Conservation (phyloP, 2,797 vertebrate genomes). For the Melanotaenia nigrans region DNA sequence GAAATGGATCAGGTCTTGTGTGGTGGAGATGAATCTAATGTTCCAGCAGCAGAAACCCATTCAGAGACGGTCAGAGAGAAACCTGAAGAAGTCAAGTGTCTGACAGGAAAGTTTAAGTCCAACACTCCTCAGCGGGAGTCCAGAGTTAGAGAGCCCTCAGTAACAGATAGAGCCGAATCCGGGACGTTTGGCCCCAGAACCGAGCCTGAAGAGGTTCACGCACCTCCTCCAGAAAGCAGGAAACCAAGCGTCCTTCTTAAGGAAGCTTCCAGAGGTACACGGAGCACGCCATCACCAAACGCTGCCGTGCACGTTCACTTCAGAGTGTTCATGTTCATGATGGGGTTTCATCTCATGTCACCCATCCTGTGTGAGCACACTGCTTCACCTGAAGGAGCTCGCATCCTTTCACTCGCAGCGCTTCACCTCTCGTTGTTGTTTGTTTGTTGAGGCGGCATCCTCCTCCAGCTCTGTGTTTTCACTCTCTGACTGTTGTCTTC, state of each 20-base stretch:
- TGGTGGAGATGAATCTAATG: background rate
- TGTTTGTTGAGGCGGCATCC: slow-evolving; percentile 10
- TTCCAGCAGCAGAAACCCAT: background rate
- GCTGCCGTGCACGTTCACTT: slow-evolving; percentile 49
- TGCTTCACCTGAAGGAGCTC: too few species aligned
- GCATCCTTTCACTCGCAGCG: background rate
- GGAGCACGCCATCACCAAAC: slow-evolving; percentile 56
- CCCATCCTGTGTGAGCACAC: slow-evolving; percentile 61
- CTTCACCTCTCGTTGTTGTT: slow-evolving; percentile 29
- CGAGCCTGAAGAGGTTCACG: background rate
- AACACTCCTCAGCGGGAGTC: too few species aligned
- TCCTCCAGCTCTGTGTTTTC: slow-evolving; percentile 22
- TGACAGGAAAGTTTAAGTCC: too few species aligned
- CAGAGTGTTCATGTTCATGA: slow-evolving; percentile 20
- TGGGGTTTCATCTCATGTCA: slow-evolving; percentile 56
- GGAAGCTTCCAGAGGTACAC: slow-evolving; percentile 68
- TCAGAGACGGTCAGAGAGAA: slow-evolving; percentile 5
- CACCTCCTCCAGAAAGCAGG: slow-evolving; percentile 31
- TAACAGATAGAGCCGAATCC: slow-evolving; percentile 57
- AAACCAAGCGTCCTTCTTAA: slow-evolving; percentile 35
- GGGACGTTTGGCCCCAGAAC: background rate
- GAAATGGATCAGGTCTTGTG: too few species aligned
- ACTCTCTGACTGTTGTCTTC: slow-evolving; percentile 49
- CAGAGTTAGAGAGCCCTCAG: slow-evolving; percentile 44
- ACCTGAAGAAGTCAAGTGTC: background rate